Conservation (phyloP, 1,140 invertebrate species). For the Euura saliciscinereae region DNA sequence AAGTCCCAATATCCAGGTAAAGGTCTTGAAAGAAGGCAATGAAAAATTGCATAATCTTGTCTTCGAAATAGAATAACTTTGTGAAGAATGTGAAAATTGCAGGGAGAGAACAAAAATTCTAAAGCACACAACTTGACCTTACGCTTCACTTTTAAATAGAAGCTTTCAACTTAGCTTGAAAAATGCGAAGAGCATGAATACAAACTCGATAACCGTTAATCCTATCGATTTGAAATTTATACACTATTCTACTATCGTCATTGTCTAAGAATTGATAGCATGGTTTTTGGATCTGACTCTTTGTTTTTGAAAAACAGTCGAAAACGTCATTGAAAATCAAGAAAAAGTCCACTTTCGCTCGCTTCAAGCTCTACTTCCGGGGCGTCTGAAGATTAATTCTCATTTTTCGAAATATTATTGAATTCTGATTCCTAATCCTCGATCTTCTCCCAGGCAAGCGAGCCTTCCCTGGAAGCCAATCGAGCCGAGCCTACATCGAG, state of each 20-base stretch:
- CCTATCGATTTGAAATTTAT: too few species aligned
- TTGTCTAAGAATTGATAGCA: too few species aligned
- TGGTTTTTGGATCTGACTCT: too few species aligned
- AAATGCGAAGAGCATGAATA: too few species aligned
- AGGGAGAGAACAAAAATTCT: neutral
- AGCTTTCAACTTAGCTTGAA: neutral
- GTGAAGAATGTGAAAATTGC: neutral
- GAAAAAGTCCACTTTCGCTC: too few species aligned
- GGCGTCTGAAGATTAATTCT: too few species aligned
- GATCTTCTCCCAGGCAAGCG: constrained; percentile 57
- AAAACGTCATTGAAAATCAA: too few species aligned
- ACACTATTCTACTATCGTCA: too few species aligned
- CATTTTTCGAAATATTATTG: constrained; percentile 6
- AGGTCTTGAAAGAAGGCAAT: constrained; percentile 17
- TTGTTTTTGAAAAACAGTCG: too few species aligned
- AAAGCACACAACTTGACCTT: neutral
- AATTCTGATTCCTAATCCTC: constrained; percentile 15
- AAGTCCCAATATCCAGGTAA: constrained; percentile 84
- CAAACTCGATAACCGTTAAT: too few species aligned
- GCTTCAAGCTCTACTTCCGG: too few species aligned
- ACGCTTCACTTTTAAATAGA: neutral
- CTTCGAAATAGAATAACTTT: neutral
- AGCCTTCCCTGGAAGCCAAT: constrained; percentile 80
- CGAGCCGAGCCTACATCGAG: constrained; percentile 83
- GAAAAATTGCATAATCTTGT: neutral